These are phyloP conservation scores for Rhincodon typus DNA, from an alignment of 2,797 vertebrate genomes.

Conservation along the genomic window DNA sequence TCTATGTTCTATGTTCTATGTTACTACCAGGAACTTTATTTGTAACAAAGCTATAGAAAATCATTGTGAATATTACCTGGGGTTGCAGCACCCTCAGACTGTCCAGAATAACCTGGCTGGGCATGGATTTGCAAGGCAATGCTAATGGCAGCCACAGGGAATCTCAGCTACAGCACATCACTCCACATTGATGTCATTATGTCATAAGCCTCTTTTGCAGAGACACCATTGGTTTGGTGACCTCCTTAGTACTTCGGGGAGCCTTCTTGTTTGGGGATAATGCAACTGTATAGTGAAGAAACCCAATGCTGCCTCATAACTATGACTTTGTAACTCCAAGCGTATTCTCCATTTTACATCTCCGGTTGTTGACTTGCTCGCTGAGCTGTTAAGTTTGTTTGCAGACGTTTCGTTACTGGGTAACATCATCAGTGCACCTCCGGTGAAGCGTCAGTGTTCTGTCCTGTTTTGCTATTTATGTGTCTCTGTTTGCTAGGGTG, in stretches of 20 bases:
- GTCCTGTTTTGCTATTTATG: too few relatives aligned
- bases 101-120: neutral
- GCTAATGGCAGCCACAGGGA: neutral
- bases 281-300: neutral
- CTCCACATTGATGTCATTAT: neutral
- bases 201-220: neutral
- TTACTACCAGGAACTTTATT: neutral
- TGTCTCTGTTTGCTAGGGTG: too few relatives aligned
- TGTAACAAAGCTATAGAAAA: neutral
- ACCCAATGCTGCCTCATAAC: neutral
- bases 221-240: neutral
- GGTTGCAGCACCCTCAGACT: neutral
- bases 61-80: neutral
- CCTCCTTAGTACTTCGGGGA: neutral
- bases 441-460: too few relatives aligned
- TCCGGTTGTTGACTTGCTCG: too few relatives aligned
- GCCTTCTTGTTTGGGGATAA: neutral
- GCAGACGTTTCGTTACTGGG: too few relatives aligned
- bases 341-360: neutral
- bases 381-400: too few relatives aligned
- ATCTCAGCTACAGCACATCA: neutral
- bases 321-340: neutral
- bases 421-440: too few relatives aligned
- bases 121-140: neutral
- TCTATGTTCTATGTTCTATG: too few relatives aligned